These are phyloP conservation scores for Pasiphila rectangulata DNA, from an alignment of 2,888 invertebrate species.

Conservation along the genomic window DNA sequence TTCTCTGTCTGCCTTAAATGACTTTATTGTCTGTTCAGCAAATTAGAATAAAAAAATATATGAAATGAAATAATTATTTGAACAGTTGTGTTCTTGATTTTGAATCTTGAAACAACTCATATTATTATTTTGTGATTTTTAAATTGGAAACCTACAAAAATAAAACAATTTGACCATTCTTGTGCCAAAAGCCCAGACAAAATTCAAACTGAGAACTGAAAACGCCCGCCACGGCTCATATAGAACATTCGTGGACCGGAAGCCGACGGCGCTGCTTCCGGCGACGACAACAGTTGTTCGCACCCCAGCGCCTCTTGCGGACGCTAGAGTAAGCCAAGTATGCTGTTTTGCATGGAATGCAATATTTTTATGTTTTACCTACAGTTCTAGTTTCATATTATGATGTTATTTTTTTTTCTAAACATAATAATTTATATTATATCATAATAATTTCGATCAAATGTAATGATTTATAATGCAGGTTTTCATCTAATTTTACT, in stretches of 20 bases:
- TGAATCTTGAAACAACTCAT: no score
- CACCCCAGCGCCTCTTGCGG: slow-evolving; percentile 73
- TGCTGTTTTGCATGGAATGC: slow-evolving; percentile 15
- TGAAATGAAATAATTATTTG: no score
- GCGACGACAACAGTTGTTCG: slow-evolving; percentile 69
- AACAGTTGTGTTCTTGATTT: no score
- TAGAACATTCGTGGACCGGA: slow-evolving; percentile 69
- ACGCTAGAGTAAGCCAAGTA: slow-evolving; percentile 48
- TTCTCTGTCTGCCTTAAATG: no score
- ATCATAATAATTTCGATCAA: no score
- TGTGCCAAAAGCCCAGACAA: slow-evolving; percentile 20
- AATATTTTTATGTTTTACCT: slow-evolving; percentile 10
- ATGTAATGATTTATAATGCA: no score
- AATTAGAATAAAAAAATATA: no score
- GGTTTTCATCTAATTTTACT: no score
- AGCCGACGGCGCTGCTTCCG: slow-evolving; percentile 73
- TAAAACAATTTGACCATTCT: slow-evolving; percentile 10
- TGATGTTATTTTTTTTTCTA: no score
- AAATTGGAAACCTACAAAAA: neutral
- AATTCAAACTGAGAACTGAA: slow-evolving; percentile 46
- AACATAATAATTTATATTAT: no score
- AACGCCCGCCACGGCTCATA: slow-evolving; percentile 54
- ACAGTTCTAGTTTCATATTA: no score
- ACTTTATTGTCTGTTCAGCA: no score
- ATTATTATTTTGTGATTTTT: neutral